Evolutionary conservation across 2,113 vertebrate genomes (phyloP).

Genomic region (Myiozetetes cayanensis): DNA sequence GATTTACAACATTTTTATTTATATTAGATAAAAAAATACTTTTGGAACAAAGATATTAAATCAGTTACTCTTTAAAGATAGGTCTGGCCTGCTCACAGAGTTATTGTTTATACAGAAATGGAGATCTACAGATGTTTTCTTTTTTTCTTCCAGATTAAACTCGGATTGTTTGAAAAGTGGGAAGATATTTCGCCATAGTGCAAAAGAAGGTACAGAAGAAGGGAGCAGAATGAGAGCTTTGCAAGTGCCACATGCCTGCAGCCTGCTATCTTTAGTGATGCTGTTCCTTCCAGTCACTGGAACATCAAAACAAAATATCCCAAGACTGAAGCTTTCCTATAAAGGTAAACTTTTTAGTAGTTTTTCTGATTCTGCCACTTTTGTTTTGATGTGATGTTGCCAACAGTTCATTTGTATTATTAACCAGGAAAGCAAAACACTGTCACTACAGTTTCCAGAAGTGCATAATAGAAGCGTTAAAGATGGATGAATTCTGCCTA

Average conservation of each 20-base stretch:
- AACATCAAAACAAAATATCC: slow-evolving; percentile 86
- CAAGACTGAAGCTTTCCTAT: slow-evolving; percentile 89
- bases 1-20: not conserved
- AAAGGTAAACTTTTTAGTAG: slow-evolving; percentile 81
- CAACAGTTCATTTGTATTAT: slow-evolving; percentile 22
- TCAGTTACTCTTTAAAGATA: not conserved
- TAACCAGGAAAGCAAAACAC: not conserved
- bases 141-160: slow-evolving; percentile 64
- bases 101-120: not conserved
- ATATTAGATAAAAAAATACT: not conserved
- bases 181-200: not conserved
- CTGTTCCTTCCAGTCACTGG: slow-evolving; percentile 77
- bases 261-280: slow-evolving; percentile 72
- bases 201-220: slow-evolving; percentile 39
- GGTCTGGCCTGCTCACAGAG: not conserved
- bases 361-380: slow-evolving; percentile 3
- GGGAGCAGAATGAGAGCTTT: slow-evolving; percentile 33
- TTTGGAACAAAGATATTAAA: not conserved
- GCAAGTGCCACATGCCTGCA: slow-evolving; percentile 55
- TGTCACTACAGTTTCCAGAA: not conserved
- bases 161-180: slow-evolving; percentile 8
- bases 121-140: not conserved
- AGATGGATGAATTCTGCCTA: not conserved
- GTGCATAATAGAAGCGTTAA: not conserved
- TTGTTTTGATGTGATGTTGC: slow-evolving; percentile 16